Percentiles rank a stretch among this genome's conserved stretches.
Conservation (phyloP, 1,140 invertebrate species). For the Heliothis subflexa region DNA sequence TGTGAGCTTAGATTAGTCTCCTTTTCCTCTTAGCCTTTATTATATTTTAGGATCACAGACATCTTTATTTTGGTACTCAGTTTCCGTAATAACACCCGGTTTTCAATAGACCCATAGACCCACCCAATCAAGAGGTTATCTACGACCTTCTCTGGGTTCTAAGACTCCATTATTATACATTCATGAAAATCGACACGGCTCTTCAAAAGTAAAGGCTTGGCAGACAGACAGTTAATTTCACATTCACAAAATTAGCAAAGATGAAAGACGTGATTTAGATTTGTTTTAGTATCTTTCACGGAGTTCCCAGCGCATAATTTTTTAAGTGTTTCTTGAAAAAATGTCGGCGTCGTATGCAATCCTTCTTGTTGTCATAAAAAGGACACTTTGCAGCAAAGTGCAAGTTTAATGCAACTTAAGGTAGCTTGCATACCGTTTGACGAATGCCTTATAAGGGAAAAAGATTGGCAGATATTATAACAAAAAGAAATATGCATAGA, state of each 20-base stretch:
- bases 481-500: neutral
- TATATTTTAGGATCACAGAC: too few species aligned
- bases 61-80: too few species aligned
- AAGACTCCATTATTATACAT: too few species aligned
- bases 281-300: neutral
- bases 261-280: neutral
- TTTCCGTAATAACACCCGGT: too few species aligned
- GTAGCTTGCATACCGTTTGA: constrained; percentile 5
- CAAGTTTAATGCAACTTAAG: constrained; percentile 3
- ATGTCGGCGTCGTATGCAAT: neutral
- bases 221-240: too few species aligned
- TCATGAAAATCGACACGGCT: too few species aligned
- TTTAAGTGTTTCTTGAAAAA: constrained; percentile 26
- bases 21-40: neutral
- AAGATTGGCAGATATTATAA: neutral
- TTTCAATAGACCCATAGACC: too few species aligned
- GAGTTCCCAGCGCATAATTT: constrained; percentile 11
- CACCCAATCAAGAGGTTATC: too few species aligned
- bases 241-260: too few species aligned
- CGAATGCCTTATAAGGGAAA: constrained; percentile 33
- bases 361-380: constrained; percentile 1
- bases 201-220: too few species aligned
- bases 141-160: too few species aligned
- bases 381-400: constrained; percentile 3
- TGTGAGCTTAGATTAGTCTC: neutral